Evolutionary conservation across 2,888 invertebrate species (phyloP), one percentile per base, ranked within the genome.

Genomic region (Plebejus argus): DNA sequence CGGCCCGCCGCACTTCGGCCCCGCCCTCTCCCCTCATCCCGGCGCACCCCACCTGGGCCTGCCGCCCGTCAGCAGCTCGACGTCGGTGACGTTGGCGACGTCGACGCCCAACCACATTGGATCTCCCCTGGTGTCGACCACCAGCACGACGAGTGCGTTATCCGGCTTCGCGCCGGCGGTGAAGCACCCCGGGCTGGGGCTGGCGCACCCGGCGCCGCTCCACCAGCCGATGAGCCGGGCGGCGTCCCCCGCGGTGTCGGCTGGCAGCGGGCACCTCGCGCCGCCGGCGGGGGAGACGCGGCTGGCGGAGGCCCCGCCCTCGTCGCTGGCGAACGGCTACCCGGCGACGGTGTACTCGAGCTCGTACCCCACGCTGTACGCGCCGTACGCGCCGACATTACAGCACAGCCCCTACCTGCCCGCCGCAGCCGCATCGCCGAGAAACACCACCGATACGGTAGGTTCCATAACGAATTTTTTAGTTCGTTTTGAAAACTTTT

Each of bases 401-500:
- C 95, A 96, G 89, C 96, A 97, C 89, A 96, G 96, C 85, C 96
- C 97, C 70, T 97, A 97, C 86, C 94, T 96, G 83, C 95, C 96
- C 77, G 95, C 96, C 5, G 92, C 94, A 10, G 61, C 95, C 76
- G 95, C 96, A 71, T 96, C 96, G 70, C 96, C 96, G 39, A 94
- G 96, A 80, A 95, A 95, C 81, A 93, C 95, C 45, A 94, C 95
- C 81, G 95, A 95, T 80, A 92, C 95, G 91, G 91, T 93, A 81
- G 83, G 88, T 84, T 81, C 76, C 53, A 23, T 58, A 58, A 20
- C 58, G 6, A 3, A 58, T 20, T 2, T n/a, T 56, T 56, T 8
- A 10, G 39, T 39, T 39, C 8, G 39, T 39, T 10, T 39, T 39
- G 8, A 39, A 10, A 39, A 39, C 35, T 39, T 7, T 39, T 35